phyloP scores from a whole-genome alignment of 2,888 invertebrate species.

The Halocaridina rubra region DNA sequence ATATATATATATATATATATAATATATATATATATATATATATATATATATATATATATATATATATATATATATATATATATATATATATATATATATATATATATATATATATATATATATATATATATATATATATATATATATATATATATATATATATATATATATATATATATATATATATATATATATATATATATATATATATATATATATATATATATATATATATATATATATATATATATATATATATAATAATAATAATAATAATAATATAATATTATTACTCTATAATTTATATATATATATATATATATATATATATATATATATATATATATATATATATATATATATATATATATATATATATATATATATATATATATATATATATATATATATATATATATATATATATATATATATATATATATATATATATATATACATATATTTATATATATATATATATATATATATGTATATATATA shows the following conservation, averaged over 20 bases:
- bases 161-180: neutral
- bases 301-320: neutral
- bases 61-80: constrained; percentile 29
- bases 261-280: too few relatives aligned
- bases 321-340: neutral
- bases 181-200: neutral
- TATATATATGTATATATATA: neutral
- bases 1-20: constrained; percentile 16
- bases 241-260: neutral
- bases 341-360: neutral
- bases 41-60: constrained; percentile 32
- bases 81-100: constrained; percentile 32
- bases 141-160: neutral
- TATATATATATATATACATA: neutral
- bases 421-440: neutral
- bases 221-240: neutral
- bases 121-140: neutral
- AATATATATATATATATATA: neutral
- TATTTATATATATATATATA: neutral
- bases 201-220: neutral
- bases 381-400: neutral
- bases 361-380: neutral
- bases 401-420: neutral
- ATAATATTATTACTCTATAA: too few relatives aligned
- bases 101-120: constrained; percentile 10